Evolutionary conservation across 2,797 vertebrate genomes (phyloP).

Genomic region (Cheirogaleus major): DNA sequence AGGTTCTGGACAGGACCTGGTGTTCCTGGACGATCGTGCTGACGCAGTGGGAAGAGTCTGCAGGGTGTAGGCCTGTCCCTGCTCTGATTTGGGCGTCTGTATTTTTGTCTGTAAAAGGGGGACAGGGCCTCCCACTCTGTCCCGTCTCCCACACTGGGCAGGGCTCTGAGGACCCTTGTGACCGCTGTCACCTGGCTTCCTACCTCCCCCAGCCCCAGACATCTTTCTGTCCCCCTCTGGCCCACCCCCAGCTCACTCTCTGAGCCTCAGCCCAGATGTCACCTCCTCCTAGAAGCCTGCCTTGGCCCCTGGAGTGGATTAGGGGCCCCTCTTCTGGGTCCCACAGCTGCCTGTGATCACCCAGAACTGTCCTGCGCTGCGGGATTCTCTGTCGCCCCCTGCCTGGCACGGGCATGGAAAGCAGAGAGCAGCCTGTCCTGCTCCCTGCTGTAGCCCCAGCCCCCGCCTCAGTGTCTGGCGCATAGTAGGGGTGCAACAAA

Average conservation of each 20-base stretch:
- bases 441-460: neutral
- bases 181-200: neutral
- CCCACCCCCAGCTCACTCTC: neutral
- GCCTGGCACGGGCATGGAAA: too few relatives aligned
- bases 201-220: neutral
- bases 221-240: neutral
- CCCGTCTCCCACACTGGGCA: rapidly evolving
- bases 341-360: neutral
- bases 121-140: neutral
- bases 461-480: neutral
- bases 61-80: neutral
- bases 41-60: neutral
- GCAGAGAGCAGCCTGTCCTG: neutral
- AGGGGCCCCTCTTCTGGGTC: neutral
- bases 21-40: neutral
- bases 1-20: neutral
- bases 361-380: neutral
- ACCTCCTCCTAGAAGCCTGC: neutral
- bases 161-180: neutral
- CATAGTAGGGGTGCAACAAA: rapidly evolving
- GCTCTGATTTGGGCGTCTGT: neutral
- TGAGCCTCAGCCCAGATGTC: neutral
- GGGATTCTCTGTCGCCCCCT: neutral
- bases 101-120: neutral
- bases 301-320: neutral